Conservation (phyloP, 2,797 vertebrate genomes). For the Danio albolineatus region DNA sequence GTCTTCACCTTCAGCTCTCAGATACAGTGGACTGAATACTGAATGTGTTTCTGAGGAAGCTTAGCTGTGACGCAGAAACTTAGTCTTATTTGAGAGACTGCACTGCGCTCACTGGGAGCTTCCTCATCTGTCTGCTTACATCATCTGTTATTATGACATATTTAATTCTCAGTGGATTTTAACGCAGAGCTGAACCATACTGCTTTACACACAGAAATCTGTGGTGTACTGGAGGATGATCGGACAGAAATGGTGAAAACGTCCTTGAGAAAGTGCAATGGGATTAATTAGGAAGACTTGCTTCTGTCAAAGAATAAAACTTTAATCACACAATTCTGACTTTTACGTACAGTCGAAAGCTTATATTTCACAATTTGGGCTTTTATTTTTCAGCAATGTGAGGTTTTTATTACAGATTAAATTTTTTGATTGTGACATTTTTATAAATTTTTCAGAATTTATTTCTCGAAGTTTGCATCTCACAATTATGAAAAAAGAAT, state of each 20-base stretch:
- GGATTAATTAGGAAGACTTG: not conserved
- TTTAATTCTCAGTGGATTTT: not conserved
- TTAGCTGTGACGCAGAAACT: slow-evolving; percentile 10
- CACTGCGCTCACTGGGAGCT: not conserved
- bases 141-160: not conserved
- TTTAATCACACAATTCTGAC: too few relatives aligned
- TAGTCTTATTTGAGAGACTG: not conserved
- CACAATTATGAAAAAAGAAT: too few relatives aligned
- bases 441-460: too few relatives aligned
- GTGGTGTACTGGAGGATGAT: not conserved
- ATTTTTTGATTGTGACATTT: too few relatives aligned
- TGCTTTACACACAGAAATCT: not conserved
- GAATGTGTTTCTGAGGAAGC: not conserved
- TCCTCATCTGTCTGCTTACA: not conserved
- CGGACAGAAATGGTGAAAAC: not conserved
- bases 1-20: not conserved
- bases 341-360: too few relatives aligned
- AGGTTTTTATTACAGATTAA: too few relatives aligned
- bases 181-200: not conserved
- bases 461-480: too few relatives aligned
- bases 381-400: too few relatives aligned
- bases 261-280: not conserved
- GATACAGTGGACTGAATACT: not conserved
- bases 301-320: not conserved
- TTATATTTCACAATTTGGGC: too few relatives aligned